Conservation (phyloP, 1,140 invertebrate genomes). For the Adelges cooleyi region DNA sequence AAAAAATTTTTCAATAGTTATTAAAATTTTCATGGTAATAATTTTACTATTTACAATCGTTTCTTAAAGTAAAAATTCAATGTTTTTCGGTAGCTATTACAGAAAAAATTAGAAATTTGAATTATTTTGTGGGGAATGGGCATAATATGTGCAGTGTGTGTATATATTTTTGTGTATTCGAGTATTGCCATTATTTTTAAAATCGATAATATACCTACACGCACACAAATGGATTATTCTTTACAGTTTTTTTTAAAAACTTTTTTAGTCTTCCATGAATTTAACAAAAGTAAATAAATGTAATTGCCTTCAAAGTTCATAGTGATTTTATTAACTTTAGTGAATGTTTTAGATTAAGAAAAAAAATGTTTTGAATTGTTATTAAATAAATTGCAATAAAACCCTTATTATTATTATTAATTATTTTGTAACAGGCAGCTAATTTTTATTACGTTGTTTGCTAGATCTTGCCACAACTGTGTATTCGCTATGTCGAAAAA, state of each 20-base stretch:
- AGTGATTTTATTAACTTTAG: too few species aligned
- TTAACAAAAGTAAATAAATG: background rate
- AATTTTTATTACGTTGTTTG: background rate
- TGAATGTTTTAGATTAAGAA: too few species aligned
- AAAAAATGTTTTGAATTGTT: too few species aligned
- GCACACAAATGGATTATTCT: slow-evolving; percentile 1
- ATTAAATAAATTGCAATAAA: too few species aligned
- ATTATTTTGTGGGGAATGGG: background rate
- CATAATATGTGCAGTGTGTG: background rate
- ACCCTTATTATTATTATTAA: too few species aligned
- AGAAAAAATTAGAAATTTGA: background rate
- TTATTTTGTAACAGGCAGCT: background rate
- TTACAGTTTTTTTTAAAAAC: background rate
- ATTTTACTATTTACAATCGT: slow-evolving; percentile 7
- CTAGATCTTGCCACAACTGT: slow-evolving; percentile 6
- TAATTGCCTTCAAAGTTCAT: too few species aligned
- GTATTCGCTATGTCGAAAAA: background rate
- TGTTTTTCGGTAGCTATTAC: background rate
- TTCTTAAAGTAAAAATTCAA: slow-evolving; percentile 17
- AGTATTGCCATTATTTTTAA: background rate
- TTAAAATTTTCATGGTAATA: background rate
- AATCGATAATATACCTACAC: background rate
- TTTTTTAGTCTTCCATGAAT: slow-evolving; percentile 21
- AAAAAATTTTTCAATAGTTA: background rate
- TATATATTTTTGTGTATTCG: background rate